phyloP scores from a whole-genome alignment of 64 coral and sea anemone genomes.

The Astreopora myriophthalma region DNA sequence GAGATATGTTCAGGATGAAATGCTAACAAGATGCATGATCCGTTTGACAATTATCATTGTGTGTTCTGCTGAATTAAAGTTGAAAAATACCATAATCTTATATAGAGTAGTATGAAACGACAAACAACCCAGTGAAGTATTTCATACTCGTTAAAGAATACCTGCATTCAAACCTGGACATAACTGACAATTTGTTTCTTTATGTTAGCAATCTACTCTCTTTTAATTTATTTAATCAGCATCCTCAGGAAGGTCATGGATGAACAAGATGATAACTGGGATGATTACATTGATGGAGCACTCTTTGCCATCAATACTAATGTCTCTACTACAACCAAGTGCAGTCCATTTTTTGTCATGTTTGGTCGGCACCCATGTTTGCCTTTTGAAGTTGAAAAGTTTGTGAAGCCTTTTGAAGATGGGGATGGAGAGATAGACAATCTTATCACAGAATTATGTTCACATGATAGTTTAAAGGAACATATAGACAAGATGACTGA shows the following conservation, averaged over 20 bases:
- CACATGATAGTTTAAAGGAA: not conserved
- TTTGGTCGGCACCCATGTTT: constrained; percentile 52
- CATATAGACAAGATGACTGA: constrained; percentile 14
- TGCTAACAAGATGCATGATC: too few species aligned
- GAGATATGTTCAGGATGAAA: too few species aligned
- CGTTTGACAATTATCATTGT: too few species aligned
- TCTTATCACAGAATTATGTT: too few species aligned
- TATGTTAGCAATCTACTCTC: not conserved
- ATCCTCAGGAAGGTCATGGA: constrained; percentile 70
- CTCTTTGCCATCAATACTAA: constrained; percentile 68
- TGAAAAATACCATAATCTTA: too few species aligned
- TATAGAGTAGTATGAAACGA: too few species aligned
- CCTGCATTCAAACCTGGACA: not conserved
- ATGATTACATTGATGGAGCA: constrained; percentile 65
- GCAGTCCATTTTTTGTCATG: constrained; percentile 63
- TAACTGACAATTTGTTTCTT: not conserved
- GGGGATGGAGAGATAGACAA: too few species aligned
- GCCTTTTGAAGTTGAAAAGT: constrained; percentile 31
- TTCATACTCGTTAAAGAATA: not conserved
- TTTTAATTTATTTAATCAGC: constrained; percentile 31
- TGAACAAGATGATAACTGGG: constrained; percentile 56
- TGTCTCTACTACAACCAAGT: constrained; percentile 48
- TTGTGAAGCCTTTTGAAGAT: not conserved
- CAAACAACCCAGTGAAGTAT: too few species aligned
- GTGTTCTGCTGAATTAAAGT: too few species aligned